Base-by-base conservation (phyloP, 2,888 invertebrate genomes). In the Trichopoda pennipes region DNA sequence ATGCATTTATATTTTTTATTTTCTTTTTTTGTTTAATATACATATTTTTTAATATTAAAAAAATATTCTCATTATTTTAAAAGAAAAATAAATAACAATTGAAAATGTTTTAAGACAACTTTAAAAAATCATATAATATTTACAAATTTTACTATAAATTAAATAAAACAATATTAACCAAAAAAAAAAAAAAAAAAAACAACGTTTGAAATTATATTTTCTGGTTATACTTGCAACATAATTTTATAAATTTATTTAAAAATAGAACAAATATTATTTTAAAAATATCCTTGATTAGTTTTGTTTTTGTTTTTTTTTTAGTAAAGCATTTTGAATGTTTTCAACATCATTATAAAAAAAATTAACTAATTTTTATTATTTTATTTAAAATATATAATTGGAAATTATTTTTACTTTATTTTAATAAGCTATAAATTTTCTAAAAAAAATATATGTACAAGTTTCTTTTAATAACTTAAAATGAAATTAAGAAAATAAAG, bases 311-410 rank as follows among this genome's bases (percentile, higher is more conserved):
- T 79, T 68, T 38, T 38, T 64, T 51, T 44, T 44, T 44, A 49
- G 47, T 76, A 81, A 76, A 81, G 75, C 66, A 72, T 55, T 72
- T 81, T 56, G 9, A 77, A 81, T 81, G 77, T 81, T 76, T 68
- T 61, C 42, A 81, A 76, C 73, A 73, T 77, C 44, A 42, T 68
- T 51, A 63, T 56, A 47, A 63, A 72, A 77, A n/a, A 61, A 72
- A 77, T 77, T 81, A 73, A 73, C 72, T 77, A 81, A 69, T 19
- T 56, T 72, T 58, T 63, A 56, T 56, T 64, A 47, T 53, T 66
- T 56, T 64, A 47, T 53, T 66, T 16, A 19, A 21, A n/a, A 35
- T 35, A 56, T 42, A 53, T 63, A 19, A 53, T 32, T 68, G 42
- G 16, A 68, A 61, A 68, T 58, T 3, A 66, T 44, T 42, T 16